Evolutionary conservation across 1,140 invertebrate genomes (phyloP).

Genomic region (Zophobas morio): DNA sequence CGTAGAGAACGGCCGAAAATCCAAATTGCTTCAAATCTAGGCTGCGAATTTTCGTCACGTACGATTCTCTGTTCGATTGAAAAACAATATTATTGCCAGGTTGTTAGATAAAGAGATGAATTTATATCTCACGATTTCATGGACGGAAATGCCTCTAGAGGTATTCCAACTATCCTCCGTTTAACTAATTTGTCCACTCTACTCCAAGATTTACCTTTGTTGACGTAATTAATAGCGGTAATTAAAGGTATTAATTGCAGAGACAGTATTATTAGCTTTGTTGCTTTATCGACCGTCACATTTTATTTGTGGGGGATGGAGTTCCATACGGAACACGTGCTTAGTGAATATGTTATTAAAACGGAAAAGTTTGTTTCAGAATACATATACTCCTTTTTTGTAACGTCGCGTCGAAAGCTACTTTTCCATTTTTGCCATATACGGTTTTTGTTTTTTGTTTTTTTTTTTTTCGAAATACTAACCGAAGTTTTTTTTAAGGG

Average conservation of each 20-base stretch:
- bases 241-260: neutral
- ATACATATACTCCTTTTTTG: no score
- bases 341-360: no score
- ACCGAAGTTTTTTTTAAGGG: slow-evolving; percentile 74
- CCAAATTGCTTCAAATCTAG: slow-evolving; percentile 27
- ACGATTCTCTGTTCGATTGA: slow-evolving; percentile 41
- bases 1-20: slow-evolving; percentile 16
- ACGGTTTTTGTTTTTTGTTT: neutral
- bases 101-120: slow-evolving; percentile 31
- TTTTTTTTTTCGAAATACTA: slow-evolving; percentile 33
- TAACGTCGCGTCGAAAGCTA: neutral
- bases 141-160: neutral
- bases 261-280: neutral
- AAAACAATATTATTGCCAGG: slow-evolving; percentile 47
- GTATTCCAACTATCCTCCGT: neutral
- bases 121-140: slow-evolving; percentile 21
- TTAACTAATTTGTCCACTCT: neutral
- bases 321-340: no score
- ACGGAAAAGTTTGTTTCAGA: no score
- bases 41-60: slow-evolving; percentile 43
- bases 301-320: no score
- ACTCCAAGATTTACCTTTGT: neutral
- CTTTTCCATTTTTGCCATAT: neutral
- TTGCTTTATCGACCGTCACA: neutral
- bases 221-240: neutral